Base-by-base conservation (phyloP, 2,888 invertebrate genomes). In the Leptopilina myrica region DNA sequence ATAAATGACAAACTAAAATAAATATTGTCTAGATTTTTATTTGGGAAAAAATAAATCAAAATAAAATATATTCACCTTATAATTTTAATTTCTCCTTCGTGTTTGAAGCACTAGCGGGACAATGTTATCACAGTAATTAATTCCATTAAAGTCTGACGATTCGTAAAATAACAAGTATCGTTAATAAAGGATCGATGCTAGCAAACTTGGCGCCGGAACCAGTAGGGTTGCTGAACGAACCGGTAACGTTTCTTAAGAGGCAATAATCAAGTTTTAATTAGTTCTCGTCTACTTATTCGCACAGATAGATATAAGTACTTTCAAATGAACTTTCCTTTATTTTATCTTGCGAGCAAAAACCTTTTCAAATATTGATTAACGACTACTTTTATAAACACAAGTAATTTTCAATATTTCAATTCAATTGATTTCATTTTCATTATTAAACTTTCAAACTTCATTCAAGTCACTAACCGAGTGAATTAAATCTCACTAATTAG, bases 241-340 rank as follows among this genome's bases (percentile, higher is more conserved):
- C 82, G 84, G 82, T 83, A 85, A 82, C 78, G 79, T 80, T 84
- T 81, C 85, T 84, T 83, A 83, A 84, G 80, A 78, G 83, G 81
- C 78, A 84, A 83, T 85, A 85, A 85, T 85, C 84, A 86, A 87
- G 86, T 86, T 87, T 86, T 87, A 86, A 87, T 87, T 87, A 85
- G 85, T 86, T 87, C 80, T 81, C 82, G 83, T 77, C 66, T 59
- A 75, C 67, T 64, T 64, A 49, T 82, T 77, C 82, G 76, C 81
- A 82, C 82, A 78, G 82, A 84, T 83, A 82, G 75, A 81, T 81
- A 81, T 80, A 82, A 86, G 85, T 85, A 85, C 85, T 85, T 86
- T 83, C 80, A 80, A 82, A 85, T 85, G 81, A 82, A 86, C 82
- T 87, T 86, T 82, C 84, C 80, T 83, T 81, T 78, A 67, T 82